These are phyloP conservation scores for Chrysolina oricalcia DNA, from an alignment of 2,888 invertebrate genomes.

Conservation along the genomic window DNA sequence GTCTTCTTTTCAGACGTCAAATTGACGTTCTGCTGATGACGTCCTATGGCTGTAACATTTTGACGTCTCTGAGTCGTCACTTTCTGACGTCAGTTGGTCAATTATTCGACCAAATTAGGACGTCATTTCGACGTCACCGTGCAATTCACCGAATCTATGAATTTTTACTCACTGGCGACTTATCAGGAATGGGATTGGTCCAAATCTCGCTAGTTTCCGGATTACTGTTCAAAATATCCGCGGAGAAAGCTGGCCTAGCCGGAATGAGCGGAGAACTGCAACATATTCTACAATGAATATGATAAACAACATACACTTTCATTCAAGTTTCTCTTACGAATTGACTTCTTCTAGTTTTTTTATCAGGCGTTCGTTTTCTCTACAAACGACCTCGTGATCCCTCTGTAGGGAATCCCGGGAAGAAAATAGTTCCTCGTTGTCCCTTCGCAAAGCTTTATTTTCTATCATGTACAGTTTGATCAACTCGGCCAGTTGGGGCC, in stretches of 20 bases:
- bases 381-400: constrained; percentile 91
- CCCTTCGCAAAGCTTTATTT: constrained; percentile 84
- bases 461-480: constrained; percentile 90
- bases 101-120: too few relatives aligned
- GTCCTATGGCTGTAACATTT: too few relatives aligned
- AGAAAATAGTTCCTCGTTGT: constrained; percentile 89
- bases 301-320: constrained; percentile 48
- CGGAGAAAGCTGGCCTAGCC: constrained; percentile 83
- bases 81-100: too few relatives aligned
- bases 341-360: constrained; percentile 92
- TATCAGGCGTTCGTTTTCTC: constrained; percentile 91
- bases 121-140: too few relatives aligned
- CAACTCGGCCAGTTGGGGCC: constrained; percentile 87
- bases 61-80: too few relatives aligned
- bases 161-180: constrained; percentile 67
- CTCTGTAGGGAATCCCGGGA: constrained; percentile 86
- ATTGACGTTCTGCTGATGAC: too few relatives aligned
- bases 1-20: too few relatives aligned
- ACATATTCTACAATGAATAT: constrained; percentile 78
- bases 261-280: constrained; percentile 88
- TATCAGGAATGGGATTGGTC: constrained; percentile 78
- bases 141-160: not conserved
- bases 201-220: constrained; percentile 77
- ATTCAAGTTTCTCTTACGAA: constrained; percentile 76
- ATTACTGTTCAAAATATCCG: constrained; percentile 67